Conservation (phyloP, 2,888 invertebrate genomes). For the Volucella bombylans region DNA sequence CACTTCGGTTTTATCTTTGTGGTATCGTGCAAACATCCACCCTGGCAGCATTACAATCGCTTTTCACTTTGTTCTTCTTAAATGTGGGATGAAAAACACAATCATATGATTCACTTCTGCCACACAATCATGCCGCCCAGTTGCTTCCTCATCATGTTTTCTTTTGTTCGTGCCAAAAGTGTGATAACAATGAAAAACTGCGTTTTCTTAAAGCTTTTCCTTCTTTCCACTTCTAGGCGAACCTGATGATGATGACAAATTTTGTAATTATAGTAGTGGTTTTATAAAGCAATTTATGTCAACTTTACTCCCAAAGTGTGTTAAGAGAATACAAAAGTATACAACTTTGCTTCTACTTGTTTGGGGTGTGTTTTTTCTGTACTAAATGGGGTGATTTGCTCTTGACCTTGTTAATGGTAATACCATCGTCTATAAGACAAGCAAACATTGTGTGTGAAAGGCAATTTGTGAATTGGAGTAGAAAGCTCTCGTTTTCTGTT, state of each 20-base stretch:
- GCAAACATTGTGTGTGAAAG: no score
- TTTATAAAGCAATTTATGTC: neutral
- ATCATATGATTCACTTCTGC: constrained; percentile 25
- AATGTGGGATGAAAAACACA: constrained; percentile 13
- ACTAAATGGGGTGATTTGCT: no score
- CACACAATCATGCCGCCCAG: no score
- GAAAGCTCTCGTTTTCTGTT: no score
- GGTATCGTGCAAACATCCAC: neutral
- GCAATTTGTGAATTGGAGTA: no score
- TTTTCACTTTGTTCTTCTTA: constrained; percentile 9
- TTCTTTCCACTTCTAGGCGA: constrained; percentile 6
- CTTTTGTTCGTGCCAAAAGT: constrained; percentile 29
- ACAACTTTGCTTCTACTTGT: no score
- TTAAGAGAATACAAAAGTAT: no score
- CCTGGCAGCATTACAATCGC: neutral
- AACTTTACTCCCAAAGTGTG: constrained; percentile 14
- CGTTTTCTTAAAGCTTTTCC: neutral
- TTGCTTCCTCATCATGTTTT: neutral
- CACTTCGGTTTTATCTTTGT: constrained; percentile 1
- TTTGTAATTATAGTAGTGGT: neutral
- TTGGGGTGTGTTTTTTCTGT: no score
- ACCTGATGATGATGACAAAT: constrained; percentile 7
- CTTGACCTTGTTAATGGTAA: no score
- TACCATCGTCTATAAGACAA: no score
- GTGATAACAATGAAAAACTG: neutral